These are phyloP conservation scores for Cynopterus sphinx DNA, from an alignment of 2,797 vertebrate genomes.

Conservation along the genomic window DNA sequence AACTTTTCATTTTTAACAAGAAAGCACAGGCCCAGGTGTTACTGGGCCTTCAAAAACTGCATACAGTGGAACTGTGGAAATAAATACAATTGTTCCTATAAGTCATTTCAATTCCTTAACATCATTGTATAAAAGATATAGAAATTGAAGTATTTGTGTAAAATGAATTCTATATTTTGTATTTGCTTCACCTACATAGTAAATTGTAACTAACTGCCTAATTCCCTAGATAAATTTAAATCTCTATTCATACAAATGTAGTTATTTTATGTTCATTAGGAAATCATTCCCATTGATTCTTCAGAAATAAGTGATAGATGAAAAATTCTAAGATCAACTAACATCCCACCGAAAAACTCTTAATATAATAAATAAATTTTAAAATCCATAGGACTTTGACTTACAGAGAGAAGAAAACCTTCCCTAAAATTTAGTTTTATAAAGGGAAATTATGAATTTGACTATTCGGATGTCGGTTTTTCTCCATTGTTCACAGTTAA, in stretches of 20 bases:
- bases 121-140: background rate
- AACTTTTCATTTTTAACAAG: background rate
- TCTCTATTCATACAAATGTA: background rate
- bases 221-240: background rate
- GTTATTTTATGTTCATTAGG: background rate
- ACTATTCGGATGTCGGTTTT: background rate
- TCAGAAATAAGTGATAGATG: background rate
- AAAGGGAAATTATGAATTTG: background rate
- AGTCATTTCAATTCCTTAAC: background rate
- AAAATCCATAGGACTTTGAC: background rate
- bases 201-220: background rate
- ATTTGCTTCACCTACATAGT: background rate
- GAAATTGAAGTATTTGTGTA: background rate
- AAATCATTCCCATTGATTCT: background rate
- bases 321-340: background rate
- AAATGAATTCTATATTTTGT: background rate
- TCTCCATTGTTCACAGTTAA: background rate
- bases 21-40: background rate
- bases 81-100: background rate
- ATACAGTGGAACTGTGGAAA: background rate
- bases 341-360: background rate
- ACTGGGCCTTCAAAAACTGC: background rate
- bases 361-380: background rate
- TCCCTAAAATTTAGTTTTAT: background rate
- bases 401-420: background rate